Evolutionary conservation across 2,113 vertebrate genomes (phyloP).

Genomic region (Mustelus asterias): DNA sequence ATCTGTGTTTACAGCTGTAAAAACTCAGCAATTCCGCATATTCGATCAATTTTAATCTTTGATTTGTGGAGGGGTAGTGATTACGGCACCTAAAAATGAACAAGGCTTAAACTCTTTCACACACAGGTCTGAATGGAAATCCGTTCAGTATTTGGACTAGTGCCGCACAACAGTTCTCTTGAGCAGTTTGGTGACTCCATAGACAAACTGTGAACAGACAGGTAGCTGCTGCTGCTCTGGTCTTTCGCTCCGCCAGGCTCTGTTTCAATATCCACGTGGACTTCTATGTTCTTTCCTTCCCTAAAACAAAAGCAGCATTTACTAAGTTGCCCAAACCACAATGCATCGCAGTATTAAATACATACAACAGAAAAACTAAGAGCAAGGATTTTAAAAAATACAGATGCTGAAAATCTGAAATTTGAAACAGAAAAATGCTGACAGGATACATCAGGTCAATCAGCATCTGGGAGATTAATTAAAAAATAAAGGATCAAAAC

Average conservation of each 20-base stretch:
- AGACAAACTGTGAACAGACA: slow-evolving; percentile 66
- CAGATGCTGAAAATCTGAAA: neutral
- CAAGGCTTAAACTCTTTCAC: neutral
- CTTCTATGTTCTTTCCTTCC: slow-evolving; percentile 67
- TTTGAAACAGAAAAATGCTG: neutral
- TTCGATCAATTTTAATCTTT: neutral
- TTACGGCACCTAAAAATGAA: neutral
- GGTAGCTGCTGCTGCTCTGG: slow-evolving; percentile 65
- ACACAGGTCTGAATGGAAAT: slow-evolving; percentile 36
- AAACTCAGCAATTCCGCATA: slow-evolving; percentile 16
- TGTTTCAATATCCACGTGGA: slow-evolving; percentile 68
- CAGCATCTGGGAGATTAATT: neutral
- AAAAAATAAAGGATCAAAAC: neutral
- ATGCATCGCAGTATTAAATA: neutral
- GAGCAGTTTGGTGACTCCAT: slow-evolving; percentile 61
- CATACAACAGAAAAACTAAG: neutral
- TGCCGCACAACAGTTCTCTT: slow-evolving; percentile 57
- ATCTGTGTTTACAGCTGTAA: neutral
- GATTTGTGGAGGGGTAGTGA: neutral
- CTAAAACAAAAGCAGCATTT: slow-evolving; percentile 45
- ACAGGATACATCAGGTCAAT: neutral
- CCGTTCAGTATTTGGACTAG: slow-evolving; percentile 28
- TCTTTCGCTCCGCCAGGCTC: slow-evolving; percentile 56
- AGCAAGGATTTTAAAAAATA: neutral
- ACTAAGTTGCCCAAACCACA: neutral